Conservation (phyloP, 2,888 invertebrate genomes). For the Eupithecia subumbrata region DNA sequence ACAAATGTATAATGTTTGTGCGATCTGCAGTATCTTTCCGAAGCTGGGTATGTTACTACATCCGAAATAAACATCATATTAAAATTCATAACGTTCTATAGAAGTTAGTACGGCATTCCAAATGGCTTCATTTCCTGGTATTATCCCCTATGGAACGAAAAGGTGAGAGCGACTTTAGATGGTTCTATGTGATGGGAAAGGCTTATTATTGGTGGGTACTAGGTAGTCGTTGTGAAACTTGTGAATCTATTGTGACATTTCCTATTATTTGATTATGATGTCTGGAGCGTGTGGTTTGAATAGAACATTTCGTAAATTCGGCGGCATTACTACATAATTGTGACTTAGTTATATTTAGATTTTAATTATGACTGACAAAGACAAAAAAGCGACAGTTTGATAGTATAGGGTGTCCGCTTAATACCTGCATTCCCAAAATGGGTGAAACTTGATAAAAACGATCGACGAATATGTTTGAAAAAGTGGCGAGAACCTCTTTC, state of each 20-base stretch:
- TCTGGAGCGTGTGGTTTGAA: not conserved
- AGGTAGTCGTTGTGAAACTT: conserved; percentile 1
- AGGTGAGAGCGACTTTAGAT: conserved; percentile 2
- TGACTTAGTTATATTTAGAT: not conserved
- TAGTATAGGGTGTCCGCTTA: not conserved
- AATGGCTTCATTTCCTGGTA: conserved; percentile 12
- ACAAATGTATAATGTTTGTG: not conserved
- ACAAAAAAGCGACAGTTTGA: not conserved
- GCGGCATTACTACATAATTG: not conserved
- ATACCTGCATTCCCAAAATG: not conserved
- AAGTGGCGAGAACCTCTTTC: not conserved
- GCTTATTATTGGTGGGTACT: not conserved
- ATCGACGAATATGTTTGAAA: not conserved
- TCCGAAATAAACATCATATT: conserved; percentile 1
- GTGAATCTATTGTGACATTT: conserved; percentile 4
- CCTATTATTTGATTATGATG: not conserved
- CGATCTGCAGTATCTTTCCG: not conserved
- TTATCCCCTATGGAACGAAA: not conserved
- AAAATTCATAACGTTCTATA: conserved; percentile 1
- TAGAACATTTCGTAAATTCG: not conserved
- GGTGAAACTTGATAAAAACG: not conserved
- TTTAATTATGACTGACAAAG: not conserved
- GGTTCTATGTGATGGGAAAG: not conserved
- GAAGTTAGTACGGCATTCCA: not conserved
- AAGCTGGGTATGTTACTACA: not conserved